Evolutionary conservation across 2,888 invertebrate genomes (phyloP), one percentile per base, ranked within the genome.

Genomic region (Smittia sp.): DNA sequence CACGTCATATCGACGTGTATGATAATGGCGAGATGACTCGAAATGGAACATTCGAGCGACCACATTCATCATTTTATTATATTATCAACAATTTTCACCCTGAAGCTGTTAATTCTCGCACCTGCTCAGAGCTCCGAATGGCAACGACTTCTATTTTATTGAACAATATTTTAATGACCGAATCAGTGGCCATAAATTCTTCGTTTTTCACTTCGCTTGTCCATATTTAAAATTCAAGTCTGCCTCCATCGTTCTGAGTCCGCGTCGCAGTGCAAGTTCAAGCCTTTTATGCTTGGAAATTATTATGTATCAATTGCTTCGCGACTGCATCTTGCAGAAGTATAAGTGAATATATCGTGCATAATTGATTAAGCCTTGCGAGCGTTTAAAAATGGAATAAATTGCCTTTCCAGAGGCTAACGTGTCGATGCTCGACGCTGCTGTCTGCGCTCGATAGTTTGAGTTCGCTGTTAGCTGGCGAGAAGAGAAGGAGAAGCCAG

Each of bases 31-130:
- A 46, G 46, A 11, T 46, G 15, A 46, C 46, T 46, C 15, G 46
- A 46, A 46, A 46, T 46, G 46, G 46, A 11, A 15, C 46, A n/a
- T 46, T 46, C 46, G 11, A n/a, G 15, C 11, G n/a, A 46, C 58
- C 22, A 18, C 58, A 58, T 58, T 58, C 58, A 58, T 58, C n/a
- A 58, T 58, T 58, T 58, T 58, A 58, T 58, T 58, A 58, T 58
- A 58, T 58, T 22, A 22, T 58, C 58, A 58, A 22, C 58, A 58
- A 58, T 22, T 58, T 58, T 58, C 58, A 58, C 58, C n/a, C 58
- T 58, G 58, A 58, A 58, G 58, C 58, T 58, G 58, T 58, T 58
- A 58, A 58, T 58, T 58, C 58, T 58, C 22, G 58, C 58, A 58
- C 58, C 58, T 58, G 58, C 13, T 22, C n/a, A 58, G 11, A 3